Evolutionary conservation across 2,797 vertebrate genomes (phyloP), one percentile per base, ranked within the genome.

Genomic region (Micrastur ruficollis): DNA sequence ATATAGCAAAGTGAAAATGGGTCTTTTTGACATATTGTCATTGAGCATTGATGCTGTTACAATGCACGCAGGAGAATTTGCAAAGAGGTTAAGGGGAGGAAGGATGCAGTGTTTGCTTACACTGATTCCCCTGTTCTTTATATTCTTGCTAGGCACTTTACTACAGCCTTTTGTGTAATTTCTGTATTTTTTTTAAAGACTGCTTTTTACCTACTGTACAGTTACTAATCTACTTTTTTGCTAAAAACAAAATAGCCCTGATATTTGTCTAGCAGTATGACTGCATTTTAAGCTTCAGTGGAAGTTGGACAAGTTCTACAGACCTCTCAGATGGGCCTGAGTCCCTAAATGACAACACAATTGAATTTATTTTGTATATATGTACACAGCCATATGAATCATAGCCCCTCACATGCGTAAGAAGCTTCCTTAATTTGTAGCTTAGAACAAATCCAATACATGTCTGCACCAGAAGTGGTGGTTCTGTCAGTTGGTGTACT

Each of bases 151-250:
- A 86, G 90, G 94, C 95, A 96, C 94, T 96, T 97, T 96, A 95
- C 74, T 96, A 92, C 72, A 92, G 90, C 81, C 74, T 95, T 92
- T 90, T 76, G 44, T 90, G 92, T 82, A 80, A 92, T 44, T 85
- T 38, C 90, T 87, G 93, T 93, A 55, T 89, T 94, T 95, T 96
- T 94, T 93, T 95, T 73, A 86, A 96, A 65, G 65, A 94, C 46
- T 78, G 78, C 83, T 95, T 96, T 96, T 92, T 97, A 95, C 53
- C 86, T 94, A 89, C 53, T 97, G 94, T 96, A 96, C 92, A 95
- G 94, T 95, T 93, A 83, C 61, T 95, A 90, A 89, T 89, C 67
- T 92, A 91, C 52, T 89, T 93, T 83, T 96, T 92, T 95, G 95
- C 90, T 87, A 95, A 91, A 73, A 73, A 67, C 26, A 72, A 72